Evolutionary conservation across 2,797 vertebrate genomes (phyloP), one percentile per base, ranked within the genome.

Genomic region (Semotilus atromaculatus): DNA sequence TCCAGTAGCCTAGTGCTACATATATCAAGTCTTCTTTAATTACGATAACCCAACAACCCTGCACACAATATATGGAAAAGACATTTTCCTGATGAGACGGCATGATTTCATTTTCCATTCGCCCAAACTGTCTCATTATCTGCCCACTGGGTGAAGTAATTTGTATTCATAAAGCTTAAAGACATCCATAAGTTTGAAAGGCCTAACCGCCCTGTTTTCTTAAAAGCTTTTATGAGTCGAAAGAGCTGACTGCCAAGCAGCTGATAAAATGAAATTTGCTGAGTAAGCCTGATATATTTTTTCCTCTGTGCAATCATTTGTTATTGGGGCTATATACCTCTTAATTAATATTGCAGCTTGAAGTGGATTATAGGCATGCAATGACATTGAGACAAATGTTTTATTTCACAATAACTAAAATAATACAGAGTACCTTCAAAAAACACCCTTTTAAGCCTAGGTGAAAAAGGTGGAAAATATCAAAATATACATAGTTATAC

Each of bases 131-230:
- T 86, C 87, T 91, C 86, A 88, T 92, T 88, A 90, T 90, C 89
- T 88, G 87, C 75, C 85, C 34, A n/a, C 85, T 7, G n/a, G 81
- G 79, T 93, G 92, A 93, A 86, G 90, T 94, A 91, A 92, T 91
- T 77, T 89, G 77, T 91, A 90, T 90, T 90, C 86, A 79, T 89
- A 89, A 86, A 88, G 82, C 87, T 84, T 87, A 67, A 88, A 88
- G 87, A 79, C 73, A 87, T 85, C 88, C 51, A 89, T 90, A 34
- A 91, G 90, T 87, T 92, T 91, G 88, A 92, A 91, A 90, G 80
- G 77, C 53, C 81, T 86, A 82, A 88, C 89, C 80, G 38, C 75
- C 40, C 75, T 86, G 74, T 88, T 90, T 80, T 85, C 85, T 92
- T 90, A 86, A 88, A 72, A 83, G 84, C 62, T 87, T 91, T 91